Percentiles rank a stretch among this genome's conserved stretches.
These are phyloP conservation scores for Pseudomyrmex cubaensis DNA, from an alignment of 1,140 invertebrate genomes.

Conservation along the genomic window DNA sequence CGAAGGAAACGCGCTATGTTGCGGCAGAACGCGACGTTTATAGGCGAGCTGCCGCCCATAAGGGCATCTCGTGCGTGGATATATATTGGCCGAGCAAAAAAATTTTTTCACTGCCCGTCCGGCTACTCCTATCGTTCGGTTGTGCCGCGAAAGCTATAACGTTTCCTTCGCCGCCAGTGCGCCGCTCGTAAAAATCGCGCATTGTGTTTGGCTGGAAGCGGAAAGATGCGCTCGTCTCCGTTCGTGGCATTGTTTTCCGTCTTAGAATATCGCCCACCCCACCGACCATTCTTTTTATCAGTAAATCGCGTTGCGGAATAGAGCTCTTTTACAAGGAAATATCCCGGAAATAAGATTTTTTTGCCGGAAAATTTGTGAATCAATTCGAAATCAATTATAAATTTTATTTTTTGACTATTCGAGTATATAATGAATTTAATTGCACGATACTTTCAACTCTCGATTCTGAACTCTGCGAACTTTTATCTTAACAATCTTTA, in stretches of 20 bases:
- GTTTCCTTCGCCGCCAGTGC: constrained; percentile 43
- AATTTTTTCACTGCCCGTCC: constrained; percentile 47
- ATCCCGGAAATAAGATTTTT: too few species aligned
- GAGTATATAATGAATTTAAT: too few species aligned
- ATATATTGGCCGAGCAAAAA: constrained; percentile 20
- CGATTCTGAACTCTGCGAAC: too few species aligned
- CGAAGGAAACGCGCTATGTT: constrained; percentile 29
- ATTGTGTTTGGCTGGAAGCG: constrained; percentile 72
- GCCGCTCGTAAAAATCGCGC: constrained; percentile 70
- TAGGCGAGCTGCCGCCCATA: constrained; percentile 11
- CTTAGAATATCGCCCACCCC: constrained; percentile 38
- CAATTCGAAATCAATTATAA: too few species aligned
- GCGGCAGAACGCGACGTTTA: constrained; percentile 46
- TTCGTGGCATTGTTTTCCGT: constrained; percentile 58
- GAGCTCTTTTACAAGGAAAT: too few species aligned
- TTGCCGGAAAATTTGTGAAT: too few species aligned
- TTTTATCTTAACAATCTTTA: too few species aligned
- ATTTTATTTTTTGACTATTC: too few species aligned
- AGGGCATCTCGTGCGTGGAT: constrained; percentile 34
- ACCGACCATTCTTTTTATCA: constrained; percentile 35
- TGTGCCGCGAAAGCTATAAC: constrained; percentile 57
- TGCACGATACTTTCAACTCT: too few species aligned
- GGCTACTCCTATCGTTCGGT: constrained; percentile 39
- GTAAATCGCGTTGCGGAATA: neutral
- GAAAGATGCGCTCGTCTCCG: constrained; percentile 69